Evolutionary conservation across 1,140 invertebrate species (phyloP), one percentile per base, ranked within the genome.

Genomic region (Aphelenchoides avenae): DNA sequence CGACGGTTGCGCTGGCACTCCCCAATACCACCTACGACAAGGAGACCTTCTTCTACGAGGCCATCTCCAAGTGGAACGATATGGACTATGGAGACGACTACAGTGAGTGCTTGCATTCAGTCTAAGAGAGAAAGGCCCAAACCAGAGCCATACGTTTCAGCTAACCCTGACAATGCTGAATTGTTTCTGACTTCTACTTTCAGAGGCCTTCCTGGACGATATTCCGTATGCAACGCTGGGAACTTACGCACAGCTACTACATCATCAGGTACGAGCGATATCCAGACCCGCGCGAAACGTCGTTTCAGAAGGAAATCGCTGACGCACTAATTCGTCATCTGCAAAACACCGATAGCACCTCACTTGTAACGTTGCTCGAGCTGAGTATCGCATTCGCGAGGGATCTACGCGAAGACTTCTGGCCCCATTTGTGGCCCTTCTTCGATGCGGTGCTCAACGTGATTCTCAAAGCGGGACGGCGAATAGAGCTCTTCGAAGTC

Each of bases 171-270:
- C n/a, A n/a, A n/a, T n/a, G n/a, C 2, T 22, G 49, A 39, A 3
- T 40, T 7, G 1, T 51, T 3, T 30, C 22, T 15, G 6, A 39
- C 30, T 43, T 44, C 18, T 6, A 29, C 27, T 69, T 69, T 49
- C 49, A 65, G 60, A 54, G n/a, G 64, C 48, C 15, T 68, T 68
- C 47, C 15, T 68, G n/a, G 47, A 50, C 31, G 52, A 57, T 5
- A 54, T 68, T 20, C 43, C 29, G 6, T 27, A 52, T 9, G 39
- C 40, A 22, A 51, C 61, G 15, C 22, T 68, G 4, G 43, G 54
- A 11, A 65, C 66, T 11, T 68, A 69, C 42, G 65, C 66, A 5
- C 66, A 68, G 24, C 31, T 68, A 22, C 39, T 68, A 3, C 66
- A 68, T 47, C 47, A 50, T 15, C 46, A 59, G 30, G 50, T n/a